These are phyloP conservation scores for Periplaneta americana DNA, from an alignment of 1,140 invertebrate genomes.

Conservation along the genomic window DNA sequence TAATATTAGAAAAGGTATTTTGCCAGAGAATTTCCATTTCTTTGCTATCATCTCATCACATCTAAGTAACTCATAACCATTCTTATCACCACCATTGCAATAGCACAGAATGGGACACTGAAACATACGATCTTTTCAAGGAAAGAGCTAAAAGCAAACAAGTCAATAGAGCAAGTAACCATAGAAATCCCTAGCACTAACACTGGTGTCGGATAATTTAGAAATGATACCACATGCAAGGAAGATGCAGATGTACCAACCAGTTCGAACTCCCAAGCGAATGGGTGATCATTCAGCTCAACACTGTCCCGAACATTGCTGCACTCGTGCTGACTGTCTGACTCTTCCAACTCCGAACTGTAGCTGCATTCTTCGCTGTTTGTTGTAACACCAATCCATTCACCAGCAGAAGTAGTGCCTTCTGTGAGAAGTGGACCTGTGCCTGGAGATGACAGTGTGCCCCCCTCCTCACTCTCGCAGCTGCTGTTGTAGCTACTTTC, in stretches of 20 bases:
- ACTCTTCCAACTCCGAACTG: constrained; percentile 63
- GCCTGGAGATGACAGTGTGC: constrained; percentile 33
- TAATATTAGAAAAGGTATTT: too few relatives aligned
- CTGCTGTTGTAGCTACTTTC: constrained; percentile 31
- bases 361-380: constrained; percentile 84
- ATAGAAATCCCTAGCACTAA: too few relatives aligned
- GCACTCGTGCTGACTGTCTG: constrained; percentile 42
- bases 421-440: constrained; percentile 40
- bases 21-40: too few relatives aligned
- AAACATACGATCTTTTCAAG: too few relatives aligned
- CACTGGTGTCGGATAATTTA: too few relatives aligned
- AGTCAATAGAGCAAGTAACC: too few relatives aligned
- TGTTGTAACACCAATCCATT: constrained; percentile 79
- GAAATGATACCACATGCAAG: too few relatives aligned
- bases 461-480: constrained; percentile 52
- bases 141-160: too few relatives aligned
- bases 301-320: constrained; percentile 11
- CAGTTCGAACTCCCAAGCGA: constrained; percentile 66
- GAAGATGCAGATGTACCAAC: constrained; percentile 34
- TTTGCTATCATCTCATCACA: too few relatives aligned
- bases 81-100: too few relatives aligned
- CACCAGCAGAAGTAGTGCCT: constrained; percentile 58
- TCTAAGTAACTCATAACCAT: too few relatives aligned
- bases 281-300: constrained; percentile 50
- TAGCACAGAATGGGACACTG: too few relatives aligned